Conservation (phyloP, 2,113 vertebrate genomes). For the Phrynosoma blainvillii region DNA sequence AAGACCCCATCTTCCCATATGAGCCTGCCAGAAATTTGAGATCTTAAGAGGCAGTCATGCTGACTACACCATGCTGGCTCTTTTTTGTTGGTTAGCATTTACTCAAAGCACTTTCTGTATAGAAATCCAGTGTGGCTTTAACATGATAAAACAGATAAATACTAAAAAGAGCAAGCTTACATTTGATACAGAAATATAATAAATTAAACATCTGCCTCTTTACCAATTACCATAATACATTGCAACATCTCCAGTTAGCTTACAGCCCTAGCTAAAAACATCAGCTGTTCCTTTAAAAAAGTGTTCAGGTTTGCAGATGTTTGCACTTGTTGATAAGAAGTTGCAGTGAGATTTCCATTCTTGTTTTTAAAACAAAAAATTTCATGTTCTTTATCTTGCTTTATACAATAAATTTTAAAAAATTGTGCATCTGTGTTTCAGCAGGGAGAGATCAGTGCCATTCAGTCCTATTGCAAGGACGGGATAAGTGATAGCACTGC, state of each 20-base stretch:
- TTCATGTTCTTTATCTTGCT: too few species aligned
- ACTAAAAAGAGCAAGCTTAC: background rate
- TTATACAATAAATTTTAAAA: too few species aligned
- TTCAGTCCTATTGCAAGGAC: constrained; percentile 70
- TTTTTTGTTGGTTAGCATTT: background rate
- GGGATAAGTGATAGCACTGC: constrained; percentile 73
- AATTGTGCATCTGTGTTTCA: constrained; percentile 49
- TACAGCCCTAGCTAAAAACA: background rate
- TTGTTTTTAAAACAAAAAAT: background rate
- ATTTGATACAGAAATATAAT: background rate
- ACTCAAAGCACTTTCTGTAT: background rate
- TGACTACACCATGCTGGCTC: too few species aligned
- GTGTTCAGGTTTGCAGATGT: background rate
- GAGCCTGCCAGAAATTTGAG: too few species aligned
- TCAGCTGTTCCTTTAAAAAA: background rate
- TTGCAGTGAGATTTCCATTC: background rate
- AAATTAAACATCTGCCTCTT: background rate
- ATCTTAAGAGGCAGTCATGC: too few species aligned
- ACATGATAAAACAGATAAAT: background rate
- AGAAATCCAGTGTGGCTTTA: background rate
- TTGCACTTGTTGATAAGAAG: background rate
- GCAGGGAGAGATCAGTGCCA: constrained; percentile 77
- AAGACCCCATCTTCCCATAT: too few species aligned
- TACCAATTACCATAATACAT: background rate
- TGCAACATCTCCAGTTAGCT: background rate